These are phyloP conservation scores for Drosophila fulvimacula DNA, from an alignment of 2,888 invertebrate species.

Conservation along the genomic window DNA sequence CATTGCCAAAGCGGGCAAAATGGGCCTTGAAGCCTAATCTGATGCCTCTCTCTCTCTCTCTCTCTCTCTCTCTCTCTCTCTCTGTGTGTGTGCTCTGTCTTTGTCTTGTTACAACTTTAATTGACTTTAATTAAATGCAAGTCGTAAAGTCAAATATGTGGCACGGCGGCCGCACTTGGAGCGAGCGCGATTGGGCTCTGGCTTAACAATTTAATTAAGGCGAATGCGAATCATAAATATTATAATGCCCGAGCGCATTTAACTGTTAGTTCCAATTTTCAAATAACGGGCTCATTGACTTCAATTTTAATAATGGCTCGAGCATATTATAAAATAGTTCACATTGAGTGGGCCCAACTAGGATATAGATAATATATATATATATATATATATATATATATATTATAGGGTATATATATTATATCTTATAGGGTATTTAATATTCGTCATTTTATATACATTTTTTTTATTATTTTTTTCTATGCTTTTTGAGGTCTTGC, in stretches of 20 bases:
- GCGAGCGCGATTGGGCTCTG: slow-evolving; percentile 13
- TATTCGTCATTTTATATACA: neutral
- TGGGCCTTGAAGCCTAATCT: slow-evolving; percentile 9
- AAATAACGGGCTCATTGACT: slow-evolving; percentile 44
- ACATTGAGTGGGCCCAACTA: neutral
- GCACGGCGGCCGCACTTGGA: slow-evolving; percentile 33
- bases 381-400: neutral
- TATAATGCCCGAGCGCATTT: slow-evolving; percentile 50
- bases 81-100: neutral
- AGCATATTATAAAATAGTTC: too few species aligned
- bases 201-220: slow-evolving; percentile 71
- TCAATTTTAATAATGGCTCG: neutral
- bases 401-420: too few species aligned
- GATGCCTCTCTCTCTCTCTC: neutral
- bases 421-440: neutral
- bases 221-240: slow-evolving; percentile 79
- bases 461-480: too few species aligned
- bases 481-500: slow-evolving; percentile 8
- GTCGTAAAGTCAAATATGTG: slow-evolving; percentile 75
- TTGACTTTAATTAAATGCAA: slow-evolving; percentile 79
- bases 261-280: slow-evolving; percentile 55
- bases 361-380: neutral
- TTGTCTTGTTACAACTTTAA: slow-evolving; percentile 49
- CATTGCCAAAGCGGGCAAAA: slow-evolving; percentile 1
- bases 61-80: neutral